Evolutionary conservation across 2,797 vertebrate species (phyloP).

Genomic region (Trematomus bernacchii): DNA sequence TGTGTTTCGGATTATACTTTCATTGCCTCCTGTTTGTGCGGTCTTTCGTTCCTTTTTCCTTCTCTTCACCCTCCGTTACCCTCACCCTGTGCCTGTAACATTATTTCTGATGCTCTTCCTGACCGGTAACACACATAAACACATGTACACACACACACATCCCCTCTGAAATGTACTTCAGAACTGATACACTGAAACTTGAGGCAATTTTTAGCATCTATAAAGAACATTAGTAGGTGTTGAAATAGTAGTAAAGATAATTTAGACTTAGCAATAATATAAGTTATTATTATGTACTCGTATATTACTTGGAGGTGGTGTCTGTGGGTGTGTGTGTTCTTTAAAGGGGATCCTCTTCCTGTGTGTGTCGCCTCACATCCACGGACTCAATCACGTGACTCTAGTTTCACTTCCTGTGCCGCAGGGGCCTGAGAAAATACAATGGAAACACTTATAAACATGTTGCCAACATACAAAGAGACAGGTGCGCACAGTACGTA

Average conservation of each 20-base stretch:
- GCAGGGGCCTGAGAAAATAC: slow-evolving; percentile 32
- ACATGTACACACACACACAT: slow-evolving; percentile 39
- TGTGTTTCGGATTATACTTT: not conserved
- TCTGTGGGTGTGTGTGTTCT: slow-evolving; percentile 23
- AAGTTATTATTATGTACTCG: not conserved
- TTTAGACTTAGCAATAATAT: not conserved
- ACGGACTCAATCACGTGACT: slow-evolving; percentile 61
- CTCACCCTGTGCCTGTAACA: not conserved
- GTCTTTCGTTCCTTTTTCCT: too few relatives aligned
- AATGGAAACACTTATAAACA: slow-evolving; percentile 30
- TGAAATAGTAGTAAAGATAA: not conserved
- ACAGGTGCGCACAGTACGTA: not conserved
- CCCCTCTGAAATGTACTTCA: not conserved
- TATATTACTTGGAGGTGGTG: not conserved
- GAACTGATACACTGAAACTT: slow-evolving; percentile 36
- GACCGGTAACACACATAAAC: slow-evolving; percentile 59
- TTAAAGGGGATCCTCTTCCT: slow-evolving; percentile 60
- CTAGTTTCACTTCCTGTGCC: slow-evolving; percentile 75
- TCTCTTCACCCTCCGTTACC: not conserved
- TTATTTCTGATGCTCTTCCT: slow-evolving; percentile 50
- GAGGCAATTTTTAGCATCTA: slow-evolving; percentile 30
- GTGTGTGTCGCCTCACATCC: slow-evolving; percentile 42
- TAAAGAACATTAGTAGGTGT: not conserved
- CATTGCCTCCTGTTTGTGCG: slow-evolving; percentile 1
- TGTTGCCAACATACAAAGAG: slow-evolving; percentile 19